Evolutionary conservation across 2,113 vertebrate species (phyloP).

Genomic region (Gallinago paraguaiae): DNA sequence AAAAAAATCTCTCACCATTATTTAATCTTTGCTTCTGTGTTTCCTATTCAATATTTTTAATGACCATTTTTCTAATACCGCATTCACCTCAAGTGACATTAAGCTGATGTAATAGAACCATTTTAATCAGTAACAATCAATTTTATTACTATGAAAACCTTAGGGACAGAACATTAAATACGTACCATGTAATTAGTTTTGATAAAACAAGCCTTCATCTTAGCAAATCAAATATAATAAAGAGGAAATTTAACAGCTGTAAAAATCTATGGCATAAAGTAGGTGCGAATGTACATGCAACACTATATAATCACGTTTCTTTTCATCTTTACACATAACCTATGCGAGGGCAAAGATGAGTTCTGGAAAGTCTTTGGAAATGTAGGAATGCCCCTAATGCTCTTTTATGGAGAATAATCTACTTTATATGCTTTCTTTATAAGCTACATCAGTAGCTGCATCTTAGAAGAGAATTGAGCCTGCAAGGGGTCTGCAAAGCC

Average conservation of each 20-base stretch:
- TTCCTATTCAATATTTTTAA: constrained; percentile 30
- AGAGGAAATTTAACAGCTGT: constrained; percentile 63
- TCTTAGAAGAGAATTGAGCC: background rate
- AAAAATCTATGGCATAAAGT: constrained; percentile 25
- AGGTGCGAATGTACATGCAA: background rate
- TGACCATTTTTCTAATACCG: background rate
- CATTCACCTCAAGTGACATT: constrained; percentile 63
- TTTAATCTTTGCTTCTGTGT: background rate
- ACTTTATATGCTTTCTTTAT: background rate
- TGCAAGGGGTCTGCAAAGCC: background rate
- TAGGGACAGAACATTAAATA: constrained; percentile 67
- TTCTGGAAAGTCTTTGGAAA: background rate
- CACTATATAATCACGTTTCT: background rate
- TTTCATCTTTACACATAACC: background rate
- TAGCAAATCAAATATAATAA: constrained; percentile 68
- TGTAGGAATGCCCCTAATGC: background rate
- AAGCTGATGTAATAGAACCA: constrained; percentile 65
- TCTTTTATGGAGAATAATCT: background rate
- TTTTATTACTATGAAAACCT: constrained; percentile 70
- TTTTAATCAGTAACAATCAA: constrained; percentile 72
- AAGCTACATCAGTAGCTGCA: background rate
- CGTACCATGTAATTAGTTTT: constrained; percentile 70
- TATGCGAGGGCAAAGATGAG: background rate
- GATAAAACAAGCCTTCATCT: constrained; percentile 64
- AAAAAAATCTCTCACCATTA: background rate